phyloP scores from a whole-genome alignment of 2,113 vertebrate species.

The Corythaixoides concolor region DNA sequence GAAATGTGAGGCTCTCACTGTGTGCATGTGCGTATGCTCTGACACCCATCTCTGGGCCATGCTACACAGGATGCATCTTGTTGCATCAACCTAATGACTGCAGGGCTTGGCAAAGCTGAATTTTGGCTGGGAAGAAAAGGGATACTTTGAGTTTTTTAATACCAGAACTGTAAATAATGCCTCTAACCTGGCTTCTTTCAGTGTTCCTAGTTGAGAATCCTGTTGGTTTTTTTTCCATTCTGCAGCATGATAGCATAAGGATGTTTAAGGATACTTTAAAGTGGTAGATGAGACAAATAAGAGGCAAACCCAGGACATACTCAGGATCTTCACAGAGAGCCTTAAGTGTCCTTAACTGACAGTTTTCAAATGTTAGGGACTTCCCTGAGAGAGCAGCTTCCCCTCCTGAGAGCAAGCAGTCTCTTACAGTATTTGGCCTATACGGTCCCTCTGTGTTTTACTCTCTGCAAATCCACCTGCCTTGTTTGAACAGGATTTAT shows the following conservation, averaged over 20 bases:
- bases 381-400: neutral
- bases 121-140: neutral
- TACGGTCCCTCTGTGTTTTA: neutral
- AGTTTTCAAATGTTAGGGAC: neutral
- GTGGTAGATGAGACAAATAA: neutral
- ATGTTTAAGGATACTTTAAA: neutral
- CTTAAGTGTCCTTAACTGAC: neutral
- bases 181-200: neutral
- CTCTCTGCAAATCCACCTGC: neutral
- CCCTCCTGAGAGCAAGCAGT: neutral
- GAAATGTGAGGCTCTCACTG: neutral
- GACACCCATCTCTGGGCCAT: neutral
- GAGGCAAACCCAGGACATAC: neutral
- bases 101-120: neutral
- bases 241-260: neutral
- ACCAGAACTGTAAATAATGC: neutral
- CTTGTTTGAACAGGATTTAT: neutral
- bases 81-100: neutral
- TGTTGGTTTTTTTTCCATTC: neutral
- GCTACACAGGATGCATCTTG: neutral
- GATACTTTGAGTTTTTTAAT: neutral
- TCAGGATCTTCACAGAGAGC: neutral
- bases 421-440: neutral
- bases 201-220: neutral
- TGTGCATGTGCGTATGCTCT: neutral